Percentiles rank a stretch among this genome's conserved stretches.
Evolutionary conservation across 2,888 invertebrate species (phyloP).

Genomic region (Chrysolina americana): DNA sequence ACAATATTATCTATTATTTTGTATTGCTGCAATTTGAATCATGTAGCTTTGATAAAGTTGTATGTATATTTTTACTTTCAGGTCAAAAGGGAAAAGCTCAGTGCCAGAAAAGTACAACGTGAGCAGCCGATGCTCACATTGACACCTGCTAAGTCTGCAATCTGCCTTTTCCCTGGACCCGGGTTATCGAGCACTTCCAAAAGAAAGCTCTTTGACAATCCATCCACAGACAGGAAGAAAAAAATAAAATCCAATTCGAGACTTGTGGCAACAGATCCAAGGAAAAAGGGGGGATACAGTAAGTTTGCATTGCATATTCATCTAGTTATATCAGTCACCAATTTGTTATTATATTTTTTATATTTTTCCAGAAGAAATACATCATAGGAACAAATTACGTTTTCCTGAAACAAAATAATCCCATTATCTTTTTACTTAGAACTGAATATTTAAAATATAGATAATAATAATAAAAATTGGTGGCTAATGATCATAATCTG

Average conservation of each 20-base stretch:
- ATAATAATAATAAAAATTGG: no score
- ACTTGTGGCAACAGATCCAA: conserved; percentile 22
- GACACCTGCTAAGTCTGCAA: conserved; percentile 47
- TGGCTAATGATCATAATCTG: no score
- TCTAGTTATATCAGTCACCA: no score
- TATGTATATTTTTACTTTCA: conserved; percentile 56
- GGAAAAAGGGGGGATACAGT: conserved; percentile 26
- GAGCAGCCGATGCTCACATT: conserved; percentile 51
- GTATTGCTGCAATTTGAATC: no score
- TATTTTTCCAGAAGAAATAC: no score
- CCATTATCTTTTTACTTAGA: no score
- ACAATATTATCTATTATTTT: no score
- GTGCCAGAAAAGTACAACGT: conserved; percentile 71
- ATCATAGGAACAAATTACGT: no score
- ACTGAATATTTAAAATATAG: no score
- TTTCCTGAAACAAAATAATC: no score
- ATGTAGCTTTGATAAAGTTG: no score
- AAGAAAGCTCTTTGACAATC: conserved; percentile 45
- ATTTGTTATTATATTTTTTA: no score
- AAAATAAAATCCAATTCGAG: conserved; percentile 31
- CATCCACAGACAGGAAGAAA: conserved; percentile 39
- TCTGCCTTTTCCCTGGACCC: conserved; percentile 50
- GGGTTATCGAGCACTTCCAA: conserved; percentile 41
- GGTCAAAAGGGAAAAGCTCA: conserved; percentile 72
- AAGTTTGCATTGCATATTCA: conserved; percentile 14